These are phyloP conservation scores for Drosophila mettleri DNA, from an alignment of 2,888 invertebrate species.

Conservation along the genomic window DNA sequence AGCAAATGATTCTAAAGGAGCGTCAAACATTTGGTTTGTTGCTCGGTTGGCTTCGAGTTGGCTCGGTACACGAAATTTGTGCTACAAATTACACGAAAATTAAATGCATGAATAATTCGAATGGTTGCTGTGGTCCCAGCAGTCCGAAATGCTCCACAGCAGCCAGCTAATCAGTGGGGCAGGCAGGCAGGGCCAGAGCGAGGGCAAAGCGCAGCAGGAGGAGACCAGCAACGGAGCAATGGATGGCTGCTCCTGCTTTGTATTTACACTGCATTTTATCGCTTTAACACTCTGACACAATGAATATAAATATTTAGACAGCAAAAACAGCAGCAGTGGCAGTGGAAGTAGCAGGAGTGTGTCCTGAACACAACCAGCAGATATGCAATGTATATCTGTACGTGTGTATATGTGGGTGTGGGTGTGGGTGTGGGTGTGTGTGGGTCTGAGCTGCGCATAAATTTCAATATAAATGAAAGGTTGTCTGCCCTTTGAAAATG, in stretches of 20 bases:
- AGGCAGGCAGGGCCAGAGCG: slow-evolving; percentile 7
- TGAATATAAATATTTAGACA: slow-evolving; percentile 81
- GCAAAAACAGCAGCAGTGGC: slow-evolving; percentile 74
- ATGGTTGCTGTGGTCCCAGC: slow-evolving; percentile 79
- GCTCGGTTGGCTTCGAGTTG: slow-evolving; percentile 56
- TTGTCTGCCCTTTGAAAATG: slow-evolving; percentile 49
- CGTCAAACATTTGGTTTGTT: slow-evolving; percentile 67
- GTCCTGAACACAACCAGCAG: slow-evolving; percentile 67
- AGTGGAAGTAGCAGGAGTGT: background rate
- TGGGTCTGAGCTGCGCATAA: slow-evolving; percentile 73
- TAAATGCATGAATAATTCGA: slow-evolving; percentile 80
- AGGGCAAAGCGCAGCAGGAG: background rate
- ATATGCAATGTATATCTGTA: slow-evolving; percentile 37
- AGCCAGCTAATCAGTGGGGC: slow-evolving; percentile 67
- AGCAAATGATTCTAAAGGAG: slow-evolving; percentile 67
- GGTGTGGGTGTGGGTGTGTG: slow-evolving; percentile 26
- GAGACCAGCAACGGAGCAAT: background rate
- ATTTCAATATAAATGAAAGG: slow-evolving; percentile 77
- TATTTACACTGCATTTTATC: slow-evolving; percentile 81
- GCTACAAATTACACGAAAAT: slow-evolving; percentile 79
- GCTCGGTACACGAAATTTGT: slow-evolving; percentile 69
- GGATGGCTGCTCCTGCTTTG: slow-evolving; percentile 56
- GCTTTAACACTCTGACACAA: slow-evolving; percentile 81
- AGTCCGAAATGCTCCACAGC: slow-evolving; percentile 49
- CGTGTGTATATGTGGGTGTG: slow-evolving; percentile 29